Percentiles rank a stretch among this genome's conserved stretches.
Conservation (phyloP, 2,888 invertebrate species). For the Metopia argyrocephala region DNA sequence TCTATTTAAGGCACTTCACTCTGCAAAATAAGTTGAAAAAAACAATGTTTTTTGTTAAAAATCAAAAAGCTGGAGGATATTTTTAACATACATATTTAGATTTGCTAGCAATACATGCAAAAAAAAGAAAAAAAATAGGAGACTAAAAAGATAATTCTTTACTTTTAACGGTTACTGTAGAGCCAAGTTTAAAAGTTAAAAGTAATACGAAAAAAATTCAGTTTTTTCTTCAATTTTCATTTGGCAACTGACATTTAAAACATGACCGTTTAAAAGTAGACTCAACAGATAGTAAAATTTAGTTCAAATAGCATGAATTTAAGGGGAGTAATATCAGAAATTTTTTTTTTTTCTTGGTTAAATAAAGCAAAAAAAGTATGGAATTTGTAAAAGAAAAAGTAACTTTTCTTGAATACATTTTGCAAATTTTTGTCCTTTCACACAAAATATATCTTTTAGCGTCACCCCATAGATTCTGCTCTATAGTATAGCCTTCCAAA, state of each 20-base stretch:
- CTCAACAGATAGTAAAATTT: neutral
- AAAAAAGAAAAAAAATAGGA: neutral
- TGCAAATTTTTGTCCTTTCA: too few relatives aligned
- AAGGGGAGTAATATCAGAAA: too few relatives aligned
- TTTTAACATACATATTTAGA: conserved; percentile 38
- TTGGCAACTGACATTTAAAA: conserved; percentile 45
- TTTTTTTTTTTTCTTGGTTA: too few relatives aligned
- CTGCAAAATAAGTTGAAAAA: neutral
- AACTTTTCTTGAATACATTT: too few relatives aligned
- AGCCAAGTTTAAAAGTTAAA: conserved; percentile 15
- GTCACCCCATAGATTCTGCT: too few relatives aligned
- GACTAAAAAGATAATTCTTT: neutral
- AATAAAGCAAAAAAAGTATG: too few relatives aligned
- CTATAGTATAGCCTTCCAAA: too few relatives aligned
- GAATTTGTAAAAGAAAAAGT: too few relatives aligned
- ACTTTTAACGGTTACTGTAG: conserved; percentile 5
- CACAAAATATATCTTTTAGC: too few relatives aligned
- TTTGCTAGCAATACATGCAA: conserved; percentile 2
- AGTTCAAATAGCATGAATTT: neutral
- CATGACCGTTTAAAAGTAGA: conserved; percentile 38
- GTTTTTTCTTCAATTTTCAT: neutral
- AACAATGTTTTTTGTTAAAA: neutral
- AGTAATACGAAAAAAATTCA: neutral
- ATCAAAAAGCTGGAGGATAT: conserved; percentile 41
- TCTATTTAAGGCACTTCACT: conserved; percentile 23